Base-by-base conservation (phyloP, 2,797 vertebrate genomes). In the Carduelis carduelis region DNA sequence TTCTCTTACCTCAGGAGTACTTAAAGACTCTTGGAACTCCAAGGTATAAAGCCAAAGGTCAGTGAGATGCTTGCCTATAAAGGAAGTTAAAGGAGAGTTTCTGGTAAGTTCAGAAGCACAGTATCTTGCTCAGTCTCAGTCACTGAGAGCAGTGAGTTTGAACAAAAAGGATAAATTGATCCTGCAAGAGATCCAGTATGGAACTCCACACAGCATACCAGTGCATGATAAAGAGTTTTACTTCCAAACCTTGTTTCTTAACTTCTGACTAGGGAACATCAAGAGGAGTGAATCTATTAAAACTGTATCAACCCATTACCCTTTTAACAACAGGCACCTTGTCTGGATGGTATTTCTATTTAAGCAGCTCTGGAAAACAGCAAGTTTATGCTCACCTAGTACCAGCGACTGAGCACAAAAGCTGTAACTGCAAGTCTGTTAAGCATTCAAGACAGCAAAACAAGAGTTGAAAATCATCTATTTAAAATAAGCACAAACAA, bases 41-140 rank as follows among this genome's bases (percentile, higher is more conserved):
- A 95, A 95, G 90, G 83, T 95, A 95, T 93, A 97, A 96, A 97
- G 83, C 83, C 95, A 96, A 95, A 91, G 93, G 93, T 95, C 96
- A 96, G 84, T 93, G 90, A 96, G 91, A 95, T 95, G 90, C 89
- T 96, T 96, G 95, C 92, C 95, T 96, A 96, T 92, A 96, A 96
- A 91, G 95, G 96, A 96, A 97, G 95, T 97, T 97, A 96, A 92
- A 97, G 95, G 92, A 96, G 93, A 96, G 92, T 96, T 96, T 96
- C 95, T 78, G 93, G 87, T 96, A 92, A 96, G 93, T 96, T 95
- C 72, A 94, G 95, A 90, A 97, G 92, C 72, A 95, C 57, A 86
- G 84, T 37, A 95, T 47, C 95, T 92, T 61, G 35, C 82, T 93
- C 79, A 93, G 88, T 70, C 78, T 89, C 91, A 94, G 93, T 65